A percentile compares a stretch with the other conserved stretches of the same genome.
Evolutionary conservation across 2,888 invertebrate genomes (phyloP).

Genomic region (Branchellion lobata): DNA sequence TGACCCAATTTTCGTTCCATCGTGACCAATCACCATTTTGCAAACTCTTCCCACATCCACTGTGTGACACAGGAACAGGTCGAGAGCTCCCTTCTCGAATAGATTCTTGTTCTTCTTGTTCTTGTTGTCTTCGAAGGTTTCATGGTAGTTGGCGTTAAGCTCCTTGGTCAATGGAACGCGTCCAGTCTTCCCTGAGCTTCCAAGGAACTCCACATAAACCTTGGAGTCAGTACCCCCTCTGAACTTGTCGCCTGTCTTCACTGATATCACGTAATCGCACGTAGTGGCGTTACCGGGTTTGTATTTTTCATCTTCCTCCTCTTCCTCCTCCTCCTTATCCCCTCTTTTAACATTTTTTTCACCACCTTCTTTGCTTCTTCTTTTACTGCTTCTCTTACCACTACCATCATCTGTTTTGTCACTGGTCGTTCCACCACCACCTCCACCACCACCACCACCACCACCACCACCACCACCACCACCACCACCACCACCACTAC

Average conservation of each 20-base stretch:
- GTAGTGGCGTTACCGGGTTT: not conserved
- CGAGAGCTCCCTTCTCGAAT: not conserved
- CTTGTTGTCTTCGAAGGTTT: not conserved
- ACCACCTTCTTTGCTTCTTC: not conserved
- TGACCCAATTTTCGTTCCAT: slow-evolving; percentile 30
- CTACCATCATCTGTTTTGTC: too few relatives aligned
- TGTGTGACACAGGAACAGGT: not conserved
- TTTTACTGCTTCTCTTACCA: not conserved
- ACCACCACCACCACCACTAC: too few relatives aligned
- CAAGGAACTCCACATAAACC: not conserved
- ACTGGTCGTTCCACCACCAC: too few relatives aligned
- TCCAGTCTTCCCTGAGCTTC: not conserved
- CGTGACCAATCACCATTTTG: slow-evolving; percentile 13
- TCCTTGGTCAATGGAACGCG: not conserved
- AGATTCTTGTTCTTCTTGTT: not conserved
- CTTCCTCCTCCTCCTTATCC: not conserved
- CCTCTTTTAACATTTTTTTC: not conserved
- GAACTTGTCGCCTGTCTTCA: slow-evolving; percentile 4
- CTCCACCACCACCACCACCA: not conserved
- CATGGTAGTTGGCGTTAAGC: not conserved
- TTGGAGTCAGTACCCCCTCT: not conserved
- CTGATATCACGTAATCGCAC: not conserved
- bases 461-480: not conserved
- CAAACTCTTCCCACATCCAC: not conserved
- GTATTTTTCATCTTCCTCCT: not conserved